phyloP scores from a whole-genome alignment of 2,888 invertebrate species.

The Apeira syringaria region DNA sequence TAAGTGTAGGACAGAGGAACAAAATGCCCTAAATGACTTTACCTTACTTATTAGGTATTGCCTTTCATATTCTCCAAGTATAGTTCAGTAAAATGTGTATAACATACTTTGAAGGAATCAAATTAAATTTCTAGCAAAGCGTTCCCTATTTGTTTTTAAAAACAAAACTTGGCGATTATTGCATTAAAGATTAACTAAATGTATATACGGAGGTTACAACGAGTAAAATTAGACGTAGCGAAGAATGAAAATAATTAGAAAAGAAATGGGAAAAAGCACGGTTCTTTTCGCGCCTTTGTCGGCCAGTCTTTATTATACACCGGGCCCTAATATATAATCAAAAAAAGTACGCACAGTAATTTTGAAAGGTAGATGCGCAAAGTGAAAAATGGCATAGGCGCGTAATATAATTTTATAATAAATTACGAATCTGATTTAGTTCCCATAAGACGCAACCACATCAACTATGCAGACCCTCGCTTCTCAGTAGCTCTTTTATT shows the following conservation, averaged over 20 bases:
- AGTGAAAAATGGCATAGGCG: slow-evolving; percentile 24
- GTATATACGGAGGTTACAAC: too few relatives aligned
- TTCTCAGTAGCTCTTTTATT: slow-evolving; percentile 64
- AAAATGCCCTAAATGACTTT: too few relatives aligned
- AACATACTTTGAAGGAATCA: too few relatives aligned
- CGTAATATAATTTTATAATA: slow-evolving; percentile 50
- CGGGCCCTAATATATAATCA: slow-evolving; percentile 17
- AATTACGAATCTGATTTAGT: slow-evolving; percentile 71
- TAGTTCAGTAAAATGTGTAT: too few relatives aligned
- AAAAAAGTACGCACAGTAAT: slow-evolving; percentile 12
- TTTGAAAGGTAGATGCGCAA: slow-evolving; percentile 9
- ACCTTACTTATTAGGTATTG: too few relatives aligned
- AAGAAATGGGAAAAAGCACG: neutral
- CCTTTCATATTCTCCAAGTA: too few relatives aligned
- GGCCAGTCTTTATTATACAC: neutral
- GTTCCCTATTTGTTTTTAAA: too few relatives aligned
- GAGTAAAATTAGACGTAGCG: too few relatives aligned
- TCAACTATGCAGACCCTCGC: slow-evolving; percentile 58
- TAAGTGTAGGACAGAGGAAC: too few relatives aligned
- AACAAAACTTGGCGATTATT: too few relatives aligned
- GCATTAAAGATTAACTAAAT: too few relatives aligned
- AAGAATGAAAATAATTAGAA: neutral
- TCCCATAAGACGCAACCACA: slow-evolving; percentile 74
- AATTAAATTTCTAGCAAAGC: too few relatives aligned
- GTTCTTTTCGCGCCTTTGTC: slow-evolving; percentile 18